Conservation (phyloP, 2,113 vertebrate species). For the Spheniscus mendiculus region DNA sequence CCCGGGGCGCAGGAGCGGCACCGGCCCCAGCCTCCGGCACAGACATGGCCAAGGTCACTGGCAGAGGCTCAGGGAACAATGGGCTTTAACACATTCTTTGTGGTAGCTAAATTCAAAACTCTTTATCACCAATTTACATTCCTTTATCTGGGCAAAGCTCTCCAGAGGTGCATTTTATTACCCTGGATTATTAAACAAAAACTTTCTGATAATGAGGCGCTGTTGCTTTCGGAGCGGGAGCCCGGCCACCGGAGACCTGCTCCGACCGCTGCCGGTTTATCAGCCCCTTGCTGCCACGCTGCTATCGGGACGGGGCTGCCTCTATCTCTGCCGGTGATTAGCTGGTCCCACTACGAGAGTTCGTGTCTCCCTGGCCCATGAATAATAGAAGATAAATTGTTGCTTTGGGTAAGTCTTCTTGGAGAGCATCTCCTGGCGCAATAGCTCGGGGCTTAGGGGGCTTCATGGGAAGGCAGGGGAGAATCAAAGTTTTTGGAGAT, state of each 20-base stretch:
- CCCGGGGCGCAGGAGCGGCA: rapidly evolving
- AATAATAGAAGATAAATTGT: background rate
- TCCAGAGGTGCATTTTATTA: conserved; percentile 57
- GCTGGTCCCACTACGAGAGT: background rate
- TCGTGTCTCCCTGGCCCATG: background rate
- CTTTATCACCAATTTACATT: conserved; percentile 31
- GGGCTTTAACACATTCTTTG: background rate
- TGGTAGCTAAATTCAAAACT: conserved; percentile 31
- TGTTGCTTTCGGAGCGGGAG: background rate
- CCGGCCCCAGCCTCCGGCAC: background rate
- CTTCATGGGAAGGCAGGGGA: background rate
- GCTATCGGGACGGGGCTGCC: background rate
- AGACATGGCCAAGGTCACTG: background rate
- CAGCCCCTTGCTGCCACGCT: background rate
- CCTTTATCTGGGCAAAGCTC: conserved; percentile 58
- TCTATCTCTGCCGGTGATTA: background rate
- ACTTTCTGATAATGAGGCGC: background rate
- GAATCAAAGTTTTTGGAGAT: background rate
- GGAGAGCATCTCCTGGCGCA: background rate
- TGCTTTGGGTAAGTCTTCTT: background rate
- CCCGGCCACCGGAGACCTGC: background rate
- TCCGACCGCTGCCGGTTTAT: background rate
- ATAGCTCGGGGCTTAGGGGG: background rate
- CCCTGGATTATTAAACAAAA: conserved; percentile 60
- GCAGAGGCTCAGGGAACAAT: background rate